Conservation (phyloP, 2,888 invertebrate genomes). For the Perizoma affinitatum region DNA sequence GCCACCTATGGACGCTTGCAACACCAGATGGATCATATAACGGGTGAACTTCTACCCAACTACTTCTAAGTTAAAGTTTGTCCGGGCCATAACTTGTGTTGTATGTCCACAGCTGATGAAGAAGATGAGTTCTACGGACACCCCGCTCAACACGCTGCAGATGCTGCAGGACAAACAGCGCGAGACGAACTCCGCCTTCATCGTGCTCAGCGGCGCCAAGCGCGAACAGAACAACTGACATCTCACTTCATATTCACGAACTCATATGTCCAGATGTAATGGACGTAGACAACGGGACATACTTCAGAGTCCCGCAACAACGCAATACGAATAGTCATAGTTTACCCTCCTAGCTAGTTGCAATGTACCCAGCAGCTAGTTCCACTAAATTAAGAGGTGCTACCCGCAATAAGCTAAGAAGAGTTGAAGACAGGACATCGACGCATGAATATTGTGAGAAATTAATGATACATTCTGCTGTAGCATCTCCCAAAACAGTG, state of each 20-base stretch:
- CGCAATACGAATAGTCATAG: not conserved
- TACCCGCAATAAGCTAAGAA: not conserved
- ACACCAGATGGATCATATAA: no score
- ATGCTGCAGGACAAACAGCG: conserved; percentile 98
- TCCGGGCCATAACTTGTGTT: not conserved
- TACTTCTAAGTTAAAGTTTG: no score
- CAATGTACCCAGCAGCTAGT: not conserved
- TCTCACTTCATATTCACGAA: not conserved
- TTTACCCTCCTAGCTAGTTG: not conserved
- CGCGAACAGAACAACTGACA: conserved; percentile 58
- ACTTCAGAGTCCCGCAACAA: no score
- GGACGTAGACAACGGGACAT: no score
- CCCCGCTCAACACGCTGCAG: conserved; percentile 96
- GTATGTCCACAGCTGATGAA: conserved; percentile 89
- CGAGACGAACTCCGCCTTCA: conserved; percentile 95
- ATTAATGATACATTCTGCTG: no score
- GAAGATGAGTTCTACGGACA: conserved; percentile 99
- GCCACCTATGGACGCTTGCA: no score
- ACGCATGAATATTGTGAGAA: not conserved
- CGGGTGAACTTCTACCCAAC: no score
- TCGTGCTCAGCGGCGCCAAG: conserved; percentile 96
- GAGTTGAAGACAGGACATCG: not conserved
- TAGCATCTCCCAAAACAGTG: not conserved
- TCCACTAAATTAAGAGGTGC: not conserved
- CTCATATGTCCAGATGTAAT: not conserved